Evolutionary conservation across 2,113 vertebrate species (phyloP).

Genomic region (Nasalis larvatus): DNA sequence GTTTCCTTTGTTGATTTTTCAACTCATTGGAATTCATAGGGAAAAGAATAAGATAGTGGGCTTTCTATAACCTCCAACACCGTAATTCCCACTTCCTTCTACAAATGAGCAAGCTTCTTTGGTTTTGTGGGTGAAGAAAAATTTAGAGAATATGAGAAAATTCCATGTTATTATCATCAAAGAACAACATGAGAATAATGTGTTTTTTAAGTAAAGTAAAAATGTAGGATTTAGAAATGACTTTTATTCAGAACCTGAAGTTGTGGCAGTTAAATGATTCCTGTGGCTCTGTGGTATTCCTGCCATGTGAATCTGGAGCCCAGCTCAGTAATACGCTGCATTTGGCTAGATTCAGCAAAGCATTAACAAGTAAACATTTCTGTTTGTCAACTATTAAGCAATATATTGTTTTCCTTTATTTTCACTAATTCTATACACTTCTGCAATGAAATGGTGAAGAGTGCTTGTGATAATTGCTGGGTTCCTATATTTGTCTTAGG

Average conservation of each 20-base stretch:
- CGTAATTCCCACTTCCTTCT: neutral
- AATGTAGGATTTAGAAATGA: constrained; percentile 13
- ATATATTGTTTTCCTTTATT: neutral
- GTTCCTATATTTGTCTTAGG: constrained; percentile 10
- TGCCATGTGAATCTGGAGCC: neutral
- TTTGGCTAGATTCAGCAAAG: constrained; percentile 10
- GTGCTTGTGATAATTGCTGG: neutral
- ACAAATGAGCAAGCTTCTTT: neutral
- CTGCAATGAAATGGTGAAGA: neutral
- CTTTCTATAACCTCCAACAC: neutral
- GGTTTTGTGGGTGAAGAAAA: constrained; percentile 1
- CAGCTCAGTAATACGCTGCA: neutral
- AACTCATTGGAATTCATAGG: neutral
- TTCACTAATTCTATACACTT: neutral
- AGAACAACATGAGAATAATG: neutral
- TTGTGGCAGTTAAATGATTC: neutral
- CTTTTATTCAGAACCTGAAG: neutral
- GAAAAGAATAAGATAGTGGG: neutral
- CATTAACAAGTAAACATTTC: neutral
- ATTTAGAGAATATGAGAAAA: constrained; percentile 2
- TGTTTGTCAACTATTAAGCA: neutral
- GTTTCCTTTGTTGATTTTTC: neutral
- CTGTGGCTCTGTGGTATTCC: neutral
- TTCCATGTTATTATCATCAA: neutral
- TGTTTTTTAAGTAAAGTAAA: neutral